phyloP scores from a whole-genome alignment of 2,113 vertebrate genomes.

The Perca flavescens region DNA sequence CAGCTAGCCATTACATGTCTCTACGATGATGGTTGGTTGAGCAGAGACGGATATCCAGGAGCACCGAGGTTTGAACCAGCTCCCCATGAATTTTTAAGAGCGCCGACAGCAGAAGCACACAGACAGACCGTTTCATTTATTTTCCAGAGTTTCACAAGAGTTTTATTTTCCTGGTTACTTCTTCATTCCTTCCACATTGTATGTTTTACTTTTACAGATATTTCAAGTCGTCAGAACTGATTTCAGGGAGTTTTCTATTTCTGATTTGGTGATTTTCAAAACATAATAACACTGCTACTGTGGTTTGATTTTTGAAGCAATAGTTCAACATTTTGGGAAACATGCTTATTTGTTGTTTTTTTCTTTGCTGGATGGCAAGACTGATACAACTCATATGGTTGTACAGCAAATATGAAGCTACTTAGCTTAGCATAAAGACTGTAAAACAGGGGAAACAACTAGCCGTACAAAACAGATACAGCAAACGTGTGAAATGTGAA shows the following conservation, averaged over 20 bases:
- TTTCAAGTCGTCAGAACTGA: not conserved
- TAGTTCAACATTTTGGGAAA: no score
- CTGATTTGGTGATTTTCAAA: no score
- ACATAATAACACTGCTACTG: no score
- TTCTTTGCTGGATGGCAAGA: no score
- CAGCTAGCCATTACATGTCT: constrained; percentile 27
- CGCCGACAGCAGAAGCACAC: constrained; percentile 20
- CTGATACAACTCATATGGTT: no score
- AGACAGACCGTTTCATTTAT: constrained; percentile 4
- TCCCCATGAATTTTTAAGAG: constrained; percentile 54
- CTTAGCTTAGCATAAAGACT: not conserved
- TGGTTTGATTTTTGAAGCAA: no score
- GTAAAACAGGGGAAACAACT: not conserved
- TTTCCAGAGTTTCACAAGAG: constrained; percentile 8
- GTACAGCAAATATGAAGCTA: not conserved
- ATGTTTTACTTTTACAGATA: not conserved
- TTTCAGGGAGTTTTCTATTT: not conserved
- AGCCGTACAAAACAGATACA: not conserved
- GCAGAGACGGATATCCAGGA: constrained; percentile 34
- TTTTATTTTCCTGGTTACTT: constrained; percentile 10
- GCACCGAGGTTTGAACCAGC: constrained; percentile 27
- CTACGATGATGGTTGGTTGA: constrained; percentile 41
- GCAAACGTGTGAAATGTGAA: not conserved
- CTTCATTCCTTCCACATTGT: not conserved
- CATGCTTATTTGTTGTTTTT: no score